These are phyloP conservation scores for Oscheius sp. DNA, from an alignment of 2,888 invertebrate genomes.

Conservation along the genomic window DNA sequence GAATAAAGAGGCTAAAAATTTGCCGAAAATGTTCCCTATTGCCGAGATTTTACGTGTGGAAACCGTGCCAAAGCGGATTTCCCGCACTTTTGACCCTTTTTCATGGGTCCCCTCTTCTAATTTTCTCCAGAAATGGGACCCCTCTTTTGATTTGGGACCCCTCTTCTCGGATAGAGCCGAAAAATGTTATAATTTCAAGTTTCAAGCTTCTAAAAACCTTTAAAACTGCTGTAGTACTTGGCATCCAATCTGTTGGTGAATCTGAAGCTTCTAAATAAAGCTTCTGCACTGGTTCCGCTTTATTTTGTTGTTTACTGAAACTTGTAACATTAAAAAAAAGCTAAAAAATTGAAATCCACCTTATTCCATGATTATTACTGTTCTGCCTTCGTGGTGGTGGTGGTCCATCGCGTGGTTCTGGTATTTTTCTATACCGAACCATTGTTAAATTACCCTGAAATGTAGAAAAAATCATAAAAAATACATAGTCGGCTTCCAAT, in stretches of 20 bases:
- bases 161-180: too few species aligned
- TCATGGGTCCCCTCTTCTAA: too few species aligned
- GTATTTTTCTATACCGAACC: conserved; percentile 15
- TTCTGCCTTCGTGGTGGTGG: conserved; percentile 1
- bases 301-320: not conserved
- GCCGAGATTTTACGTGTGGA: too few species aligned
- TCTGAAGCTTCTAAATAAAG: conserved; percentile 21
- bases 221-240: conserved; percentile 25
- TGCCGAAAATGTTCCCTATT: too few species aligned
- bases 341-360: not conserved
- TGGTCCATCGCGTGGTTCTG: conserved; percentile 2
- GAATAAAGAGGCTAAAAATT: too few species aligned
- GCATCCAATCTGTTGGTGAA: conserved; percentile 25
- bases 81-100: too few species aligned
- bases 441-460: conserved; percentile 2
- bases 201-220: conserved; percentile 14
- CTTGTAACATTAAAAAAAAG: not conserved
- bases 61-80: too few species aligned
- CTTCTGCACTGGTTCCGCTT: not conserved
- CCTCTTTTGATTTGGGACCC: too few species aligned
- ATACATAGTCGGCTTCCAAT: too few species aligned
- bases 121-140: too few species aligned
- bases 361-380: not conserved
- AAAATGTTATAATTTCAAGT: too few species aligned
- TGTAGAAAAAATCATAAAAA: too few species aligned